Evolutionary conservation across 2,888 invertebrate species (phyloP).

Genomic region (Dendrolimus pini): DNA sequence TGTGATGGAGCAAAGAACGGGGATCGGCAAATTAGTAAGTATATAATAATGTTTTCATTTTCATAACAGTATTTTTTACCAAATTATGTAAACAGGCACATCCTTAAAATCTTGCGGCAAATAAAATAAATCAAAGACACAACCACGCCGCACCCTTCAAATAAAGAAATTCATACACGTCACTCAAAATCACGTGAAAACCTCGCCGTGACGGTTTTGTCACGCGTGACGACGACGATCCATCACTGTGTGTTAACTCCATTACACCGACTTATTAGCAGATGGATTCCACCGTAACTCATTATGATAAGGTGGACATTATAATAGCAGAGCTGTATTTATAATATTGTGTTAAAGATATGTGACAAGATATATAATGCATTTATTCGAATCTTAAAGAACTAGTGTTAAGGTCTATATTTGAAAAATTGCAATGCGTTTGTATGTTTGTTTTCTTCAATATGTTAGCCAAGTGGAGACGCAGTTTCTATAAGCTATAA

Average conservation of each 20-base stretch:
- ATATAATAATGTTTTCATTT: no score
- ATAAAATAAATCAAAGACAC: conserved; percentile 20
- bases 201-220: conserved; percentile 56
- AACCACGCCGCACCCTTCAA: conserved; percentile 15
- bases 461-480: neutral
- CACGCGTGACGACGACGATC: conserved; percentile 62
- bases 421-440: neutral
- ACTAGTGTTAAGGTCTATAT: neutral
- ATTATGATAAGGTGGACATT: conserved; percentile 15
- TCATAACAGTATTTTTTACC: no score
- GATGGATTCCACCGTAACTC: conserved; percentile 14
- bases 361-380: conserved; percentile 31
- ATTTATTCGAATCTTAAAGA: neutral
- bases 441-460: neutral
- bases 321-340: neutral
- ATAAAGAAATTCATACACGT: conserved; percentile 48
- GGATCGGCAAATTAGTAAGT: no score
- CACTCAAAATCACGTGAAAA: conserved; percentile 48
- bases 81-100: neutral
- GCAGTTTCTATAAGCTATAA: neutral
- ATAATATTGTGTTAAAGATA: conserved; percentile 20
- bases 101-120: conserved; percentile 8
- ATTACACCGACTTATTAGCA: conserved; percentile 18
- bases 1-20: no score
- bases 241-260: conserved; percentile 59